Conservation (phyloP, 2,113 vertebrate species). For the Eulemur rufifrons region DNA sequence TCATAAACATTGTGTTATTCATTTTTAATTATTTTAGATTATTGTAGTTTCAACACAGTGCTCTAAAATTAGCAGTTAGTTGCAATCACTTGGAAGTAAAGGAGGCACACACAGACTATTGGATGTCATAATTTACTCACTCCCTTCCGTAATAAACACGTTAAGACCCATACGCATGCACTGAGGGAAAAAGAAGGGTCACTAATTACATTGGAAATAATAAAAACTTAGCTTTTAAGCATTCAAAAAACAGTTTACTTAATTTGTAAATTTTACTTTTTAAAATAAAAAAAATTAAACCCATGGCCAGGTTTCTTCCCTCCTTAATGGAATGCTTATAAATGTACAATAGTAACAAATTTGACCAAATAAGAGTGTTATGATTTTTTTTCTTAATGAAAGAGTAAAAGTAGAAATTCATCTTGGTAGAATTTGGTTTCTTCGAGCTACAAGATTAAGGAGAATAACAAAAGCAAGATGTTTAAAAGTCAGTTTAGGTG, state of each 20-base stretch:
- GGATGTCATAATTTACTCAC: neutral
- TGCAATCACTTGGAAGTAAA: neutral
- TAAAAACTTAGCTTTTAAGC: neutral
- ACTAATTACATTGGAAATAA: neutral
- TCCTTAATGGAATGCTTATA: neutral
- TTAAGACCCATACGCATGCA: neutral
- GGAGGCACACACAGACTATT: neutral
- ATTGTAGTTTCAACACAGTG: neutral
- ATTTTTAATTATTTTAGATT: constrained; percentile 38
- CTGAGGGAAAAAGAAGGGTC: neutral
- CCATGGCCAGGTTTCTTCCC: neutral
- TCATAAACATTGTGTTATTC: neutral
- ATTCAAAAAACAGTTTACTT: neutral
- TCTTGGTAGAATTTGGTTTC: neutral
- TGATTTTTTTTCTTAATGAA: neutral
- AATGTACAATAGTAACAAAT: neutral
- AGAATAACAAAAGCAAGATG: neutral
- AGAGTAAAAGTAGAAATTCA: neutral
- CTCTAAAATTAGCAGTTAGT: neutral
- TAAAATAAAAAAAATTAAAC: neutral
- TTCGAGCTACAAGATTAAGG: neutral
- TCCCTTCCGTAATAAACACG: neutral
- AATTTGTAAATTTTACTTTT: neutral
- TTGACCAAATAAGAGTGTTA: neutral
- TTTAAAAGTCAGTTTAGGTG: neutral